Evolutionary conservation across 2,888 invertebrate species (phyloP), one percentile per base, ranked within the genome.

Genomic region (Punctoribates punctum): DNA sequence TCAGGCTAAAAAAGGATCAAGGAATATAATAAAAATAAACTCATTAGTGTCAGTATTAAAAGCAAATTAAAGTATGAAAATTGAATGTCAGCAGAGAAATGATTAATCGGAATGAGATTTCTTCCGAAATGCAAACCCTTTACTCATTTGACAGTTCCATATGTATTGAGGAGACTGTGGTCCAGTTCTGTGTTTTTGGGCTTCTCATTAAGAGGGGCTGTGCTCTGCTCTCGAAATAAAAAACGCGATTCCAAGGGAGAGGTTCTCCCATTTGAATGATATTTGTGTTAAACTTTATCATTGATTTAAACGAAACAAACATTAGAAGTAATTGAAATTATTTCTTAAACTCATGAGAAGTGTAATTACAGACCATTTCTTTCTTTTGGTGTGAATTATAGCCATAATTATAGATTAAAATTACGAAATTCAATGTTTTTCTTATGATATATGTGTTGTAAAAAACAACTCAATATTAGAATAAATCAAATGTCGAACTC

Each of bases 21-120:
- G 20, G 20, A 20, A 57, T 57, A 57, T 57, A 57, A 25, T 48
- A 4, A 9, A n/a, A 29, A 65, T 46, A 5, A 20, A 46, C 70
- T 70, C 38, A 70, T 70, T 70, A 70, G 70, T 70, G 70, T 70
- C 70, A 70, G 20, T n/a, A 70, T 65, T 29, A 17, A 34, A 65
- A 29, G n/a, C 9, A 65, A 60, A 65, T 34, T 65, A 29, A 65
- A n/a, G 17, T 29, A 65, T 65, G 34, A 65, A 65, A 65, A 65
- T 65, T 65, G 65, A 65, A 65, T 65, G 65, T 65, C 65, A 65
- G 29, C 29, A 65, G 65, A 65, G 29, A 65, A 65, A 65, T 65
- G 65, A 65, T 65, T 65, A 65, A 65, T 65, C 65, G 29, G 25
- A 34, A 34, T 15, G 34, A 65, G 20, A 17, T 29, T 8, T 20